These are phyloP conservation scores for Elaphurus davidianus DNA, from an alignment of 2,113 vertebrate genomes.

Conservation along the genomic window DNA sequence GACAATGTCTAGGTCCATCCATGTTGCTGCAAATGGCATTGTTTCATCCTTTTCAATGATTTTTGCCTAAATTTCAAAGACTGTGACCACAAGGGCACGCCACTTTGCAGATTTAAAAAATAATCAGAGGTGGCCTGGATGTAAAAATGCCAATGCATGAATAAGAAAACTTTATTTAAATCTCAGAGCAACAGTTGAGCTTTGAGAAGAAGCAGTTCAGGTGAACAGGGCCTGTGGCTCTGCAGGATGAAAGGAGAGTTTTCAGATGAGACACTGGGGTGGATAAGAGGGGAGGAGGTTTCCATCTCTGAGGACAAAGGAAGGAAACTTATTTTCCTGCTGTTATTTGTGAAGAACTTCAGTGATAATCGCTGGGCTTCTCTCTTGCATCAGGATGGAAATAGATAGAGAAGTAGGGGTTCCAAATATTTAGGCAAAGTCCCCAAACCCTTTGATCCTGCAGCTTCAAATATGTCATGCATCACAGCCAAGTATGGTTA, in stretches of 20 bases:
- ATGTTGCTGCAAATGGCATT: neutral
- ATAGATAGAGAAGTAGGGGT: neutral
- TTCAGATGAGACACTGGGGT: neutral
- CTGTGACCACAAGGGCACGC: neutral
- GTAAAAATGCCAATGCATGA: neutral
- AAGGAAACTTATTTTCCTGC: neutral
- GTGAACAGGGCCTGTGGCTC: neutral
- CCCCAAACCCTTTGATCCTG: neutral
- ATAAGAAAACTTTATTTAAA: neutral
- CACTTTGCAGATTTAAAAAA: neutral
- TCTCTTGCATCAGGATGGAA: neutral
- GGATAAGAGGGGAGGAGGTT: neutral
- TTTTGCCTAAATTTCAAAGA: constrained; percentile 48
- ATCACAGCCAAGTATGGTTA: neutral
- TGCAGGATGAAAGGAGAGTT: neutral
- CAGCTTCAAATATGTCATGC: neutral
- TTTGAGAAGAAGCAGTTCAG: neutral
- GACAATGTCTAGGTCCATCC: neutral
- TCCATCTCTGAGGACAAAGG: neutral
- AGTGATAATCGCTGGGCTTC: neutral
- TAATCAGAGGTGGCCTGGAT: neutral
- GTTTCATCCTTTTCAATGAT: neutral
- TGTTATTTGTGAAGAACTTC: neutral
- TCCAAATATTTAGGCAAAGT: neutral
- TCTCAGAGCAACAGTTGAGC: neutral